phyloP scores from a whole-genome alignment of 1,140 invertebrate genomes.

The Panulirus ornatus region DNA sequence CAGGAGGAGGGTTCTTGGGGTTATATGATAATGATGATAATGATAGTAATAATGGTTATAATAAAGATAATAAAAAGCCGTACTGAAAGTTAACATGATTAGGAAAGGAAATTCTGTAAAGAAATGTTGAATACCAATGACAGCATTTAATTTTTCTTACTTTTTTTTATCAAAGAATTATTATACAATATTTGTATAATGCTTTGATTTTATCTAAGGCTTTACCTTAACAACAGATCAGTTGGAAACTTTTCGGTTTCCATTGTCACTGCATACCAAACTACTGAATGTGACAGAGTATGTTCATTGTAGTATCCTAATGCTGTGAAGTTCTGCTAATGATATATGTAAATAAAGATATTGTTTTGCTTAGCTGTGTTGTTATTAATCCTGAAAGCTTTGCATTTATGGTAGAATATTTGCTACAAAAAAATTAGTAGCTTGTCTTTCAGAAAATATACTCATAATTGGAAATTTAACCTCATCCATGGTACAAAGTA shows the following conservation, averaged over 20 bases:
- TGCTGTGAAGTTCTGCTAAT: slow-evolving; percentile 30
- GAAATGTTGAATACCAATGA: background rate
- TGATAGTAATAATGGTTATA: too few species aligned
- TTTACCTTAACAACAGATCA: too few species aligned
- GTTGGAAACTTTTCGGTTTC: too few species aligned
- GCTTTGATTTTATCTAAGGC: background rate
- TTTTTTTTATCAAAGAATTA: background rate
- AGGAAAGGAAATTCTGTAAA: background rate
- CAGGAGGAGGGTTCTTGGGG: too few species aligned
- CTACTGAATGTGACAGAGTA: background rate
- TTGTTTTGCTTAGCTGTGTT: slow-evolving; percentile 2
- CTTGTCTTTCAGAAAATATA: too few species aligned
- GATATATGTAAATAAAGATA: slow-evolving; percentile 13
- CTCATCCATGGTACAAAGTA: too few species aligned
- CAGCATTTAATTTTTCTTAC: background rate
- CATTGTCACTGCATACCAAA: background rate
- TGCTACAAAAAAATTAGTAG: too few species aligned
- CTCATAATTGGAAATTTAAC: too few species aligned
- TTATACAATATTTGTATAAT: background rate
- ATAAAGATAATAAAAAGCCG: too few species aligned
- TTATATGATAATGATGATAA: too few species aligned
- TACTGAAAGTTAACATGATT: too few species aligned
- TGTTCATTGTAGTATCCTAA: background rate
- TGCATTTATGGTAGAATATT: too few species aligned
- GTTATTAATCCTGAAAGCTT: background rate